Conservation (phyloP, 1,140 invertebrate species). For the Trichoplusia ni region DNA sequence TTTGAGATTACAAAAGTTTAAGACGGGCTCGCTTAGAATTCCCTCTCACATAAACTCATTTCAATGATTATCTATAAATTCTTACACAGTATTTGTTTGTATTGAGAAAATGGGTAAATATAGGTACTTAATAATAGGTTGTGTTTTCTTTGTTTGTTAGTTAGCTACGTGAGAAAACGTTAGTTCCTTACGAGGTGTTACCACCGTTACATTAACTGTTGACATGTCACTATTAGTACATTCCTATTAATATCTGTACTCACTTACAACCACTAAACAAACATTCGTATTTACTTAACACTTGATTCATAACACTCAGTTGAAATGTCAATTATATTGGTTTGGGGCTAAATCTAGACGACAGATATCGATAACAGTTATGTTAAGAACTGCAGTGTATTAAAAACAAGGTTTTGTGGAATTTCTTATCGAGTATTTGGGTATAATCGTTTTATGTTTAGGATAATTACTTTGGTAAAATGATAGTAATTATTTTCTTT, state of each 20-base stretch:
- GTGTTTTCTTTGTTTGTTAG: slow-evolving; percentile 18
- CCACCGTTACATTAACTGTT: slow-evolving; percentile 19
- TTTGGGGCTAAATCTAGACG: neutral
- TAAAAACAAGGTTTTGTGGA: slow-evolving; percentile 22
- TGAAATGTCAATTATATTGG: neutral
- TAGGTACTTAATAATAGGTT: neutral
- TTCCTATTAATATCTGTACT: slow-evolving; percentile 7
- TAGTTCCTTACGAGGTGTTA: slow-evolving; percentile 28
- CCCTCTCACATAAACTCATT: slow-evolving; percentile 36
- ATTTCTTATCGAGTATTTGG: no score
- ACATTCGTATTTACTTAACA: neutral
- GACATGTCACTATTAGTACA: slow-evolving; percentile 12
- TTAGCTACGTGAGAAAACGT: slow-evolving; percentile 46
- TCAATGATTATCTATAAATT: slow-evolving; percentile 35
- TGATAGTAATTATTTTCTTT: slow-evolving; percentile 41
- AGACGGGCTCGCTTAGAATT: slow-evolving; percentile 33
- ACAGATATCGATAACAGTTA: neutral
- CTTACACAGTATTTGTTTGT: slow-evolving; percentile 1
- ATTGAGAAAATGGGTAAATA: neutral
- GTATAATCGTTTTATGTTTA: no score
- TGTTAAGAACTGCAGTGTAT: no score
- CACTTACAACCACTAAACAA: slow-evolving; percentile 13
- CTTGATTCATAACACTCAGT: neutral
- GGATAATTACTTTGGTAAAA: no score
- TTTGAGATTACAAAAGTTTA: slow-evolving; percentile 29